Evolutionary conservation across 2,888 invertebrate genomes (phyloP).

Genomic region (Homarus gammarus): DNA sequence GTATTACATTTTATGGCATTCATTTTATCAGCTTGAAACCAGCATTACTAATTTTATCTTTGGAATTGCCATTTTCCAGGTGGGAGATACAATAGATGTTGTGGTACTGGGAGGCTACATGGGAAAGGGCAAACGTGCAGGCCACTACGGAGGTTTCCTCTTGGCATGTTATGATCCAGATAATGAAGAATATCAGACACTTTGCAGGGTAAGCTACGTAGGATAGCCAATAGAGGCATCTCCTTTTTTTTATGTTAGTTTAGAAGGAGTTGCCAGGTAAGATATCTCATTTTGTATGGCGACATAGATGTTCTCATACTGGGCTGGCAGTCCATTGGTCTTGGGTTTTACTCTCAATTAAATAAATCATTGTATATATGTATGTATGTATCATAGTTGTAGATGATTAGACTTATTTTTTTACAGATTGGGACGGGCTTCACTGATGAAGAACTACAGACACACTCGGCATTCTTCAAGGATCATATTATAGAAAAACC

Average conservation of each 20-base stretch:
- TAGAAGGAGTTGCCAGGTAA: too few relatives aligned
- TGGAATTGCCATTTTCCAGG: conserved; percentile 21
- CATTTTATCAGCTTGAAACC: too few relatives aligned
- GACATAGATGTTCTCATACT: too few relatives aligned
- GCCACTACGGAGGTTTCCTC: conserved; percentile 95
- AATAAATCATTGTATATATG: too few relatives aligned
- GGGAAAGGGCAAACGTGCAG: conserved; percentile 95
- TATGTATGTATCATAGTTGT: background rate
- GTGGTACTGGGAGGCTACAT: conserved; percentile 96
- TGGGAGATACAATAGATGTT: conserved; percentile 92
- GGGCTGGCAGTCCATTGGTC: too few relatives aligned
- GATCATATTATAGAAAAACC: conserved; percentile 87
- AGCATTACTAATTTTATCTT: background rate
- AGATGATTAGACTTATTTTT: background rate
- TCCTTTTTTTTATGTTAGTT: too few relatives aligned
- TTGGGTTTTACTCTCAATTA: too few relatives aligned
- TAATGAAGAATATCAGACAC: conserved; percentile 93
- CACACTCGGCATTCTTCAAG: conserved; percentile 88
- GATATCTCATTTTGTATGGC: too few relatives aligned
- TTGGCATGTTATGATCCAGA: conserved; percentile 94
- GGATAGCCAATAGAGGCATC: too few relatives aligned
- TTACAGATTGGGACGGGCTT: conserved; percentile 93
- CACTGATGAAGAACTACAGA: conserved; percentile 91
- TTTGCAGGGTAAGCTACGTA: conserved; percentile 89
- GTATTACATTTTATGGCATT: too few relatives aligned